These are phyloP conservation scores for Augiades crinisus DNA, from an alignment of 2,888 invertebrate genomes.

Conservation along the genomic window DNA sequence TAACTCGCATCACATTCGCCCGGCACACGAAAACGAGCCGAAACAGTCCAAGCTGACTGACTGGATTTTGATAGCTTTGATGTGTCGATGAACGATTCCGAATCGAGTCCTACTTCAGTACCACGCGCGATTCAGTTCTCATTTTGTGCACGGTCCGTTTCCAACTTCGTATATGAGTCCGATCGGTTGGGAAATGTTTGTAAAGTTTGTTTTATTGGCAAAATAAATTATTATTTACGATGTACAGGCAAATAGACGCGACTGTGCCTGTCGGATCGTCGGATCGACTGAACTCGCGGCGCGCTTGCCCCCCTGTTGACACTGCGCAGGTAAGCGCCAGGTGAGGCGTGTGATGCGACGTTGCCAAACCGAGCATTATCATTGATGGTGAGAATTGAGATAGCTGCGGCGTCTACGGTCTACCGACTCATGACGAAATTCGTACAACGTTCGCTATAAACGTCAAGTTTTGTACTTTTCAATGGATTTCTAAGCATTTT, in stretches of 20 bases:
- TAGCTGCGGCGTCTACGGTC: slow-evolving; percentile 59
- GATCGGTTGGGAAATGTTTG: slow-evolving; percentile 14
- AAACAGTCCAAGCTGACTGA: slow-evolving; percentile 42
- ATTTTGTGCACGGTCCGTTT: slow-evolving; percentile 34
- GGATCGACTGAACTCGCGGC: slow-evolving; percentile 58
- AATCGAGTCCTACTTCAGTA: slow-evolving; percentile 41
- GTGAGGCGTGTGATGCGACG: slow-evolving; percentile 68
- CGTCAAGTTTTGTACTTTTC: slow-evolving; percentile 17
- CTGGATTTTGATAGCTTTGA: slow-evolving; percentile 40
- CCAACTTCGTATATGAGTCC: slow-evolving; percentile 39
- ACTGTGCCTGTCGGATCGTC: slow-evolving; percentile 63
- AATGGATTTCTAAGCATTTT: slow-evolving; percentile 1
- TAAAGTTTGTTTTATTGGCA: slow-evolving; percentile 39
- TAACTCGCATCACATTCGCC: slow-evolving; percentile 65
- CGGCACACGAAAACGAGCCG: slow-evolving; percentile 49
- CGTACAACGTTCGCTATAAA: slow-evolving; percentile 57
- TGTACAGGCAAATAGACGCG: slow-evolving; percentile 50
- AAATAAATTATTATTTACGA: slow-evolving; percentile 45
- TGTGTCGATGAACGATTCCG: slow-evolving; percentile 50
- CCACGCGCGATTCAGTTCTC: slow-evolving; percentile 34
- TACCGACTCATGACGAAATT: slow-evolving; percentile 41
- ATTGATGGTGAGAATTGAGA: slow-evolving; percentile 76
- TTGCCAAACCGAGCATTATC: slow-evolving; percentile 79
- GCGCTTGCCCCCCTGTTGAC: slow-evolving; percentile 72
- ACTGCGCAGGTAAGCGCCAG: slow-evolving; percentile 78